Conservation (phyloP, 1,140 invertebrate species). For the Drosophila burlai region DNA sequence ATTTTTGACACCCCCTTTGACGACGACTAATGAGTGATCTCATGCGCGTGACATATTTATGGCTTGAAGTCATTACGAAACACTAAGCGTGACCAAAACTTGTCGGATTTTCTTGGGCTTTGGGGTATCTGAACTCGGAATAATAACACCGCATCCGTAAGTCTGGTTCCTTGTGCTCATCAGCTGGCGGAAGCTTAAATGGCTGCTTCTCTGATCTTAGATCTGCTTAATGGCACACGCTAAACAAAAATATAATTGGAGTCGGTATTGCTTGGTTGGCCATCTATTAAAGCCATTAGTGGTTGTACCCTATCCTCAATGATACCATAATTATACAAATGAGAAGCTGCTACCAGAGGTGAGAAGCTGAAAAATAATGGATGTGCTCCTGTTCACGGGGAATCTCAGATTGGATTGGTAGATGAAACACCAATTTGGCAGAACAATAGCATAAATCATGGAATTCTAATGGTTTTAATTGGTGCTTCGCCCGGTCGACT, state of each 20-base stretch:
- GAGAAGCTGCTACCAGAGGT: constrained; percentile 1
- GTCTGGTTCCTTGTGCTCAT: constrained; percentile 14
- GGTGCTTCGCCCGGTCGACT: neutral
- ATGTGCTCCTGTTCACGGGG: neutral
- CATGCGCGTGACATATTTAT: constrained; percentile 36
- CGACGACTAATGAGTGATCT: constrained; percentile 30
- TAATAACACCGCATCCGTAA: neutral
- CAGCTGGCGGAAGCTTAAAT: constrained; percentile 31
- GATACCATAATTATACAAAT: constrained; percentile 26
- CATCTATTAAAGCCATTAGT: constrained; percentile 16
- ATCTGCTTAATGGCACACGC: constrained; percentile 34
- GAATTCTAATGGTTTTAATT: constrained; percentile 9
- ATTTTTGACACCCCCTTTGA: constrained; percentile 19
- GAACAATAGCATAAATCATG: constrained; percentile 20
- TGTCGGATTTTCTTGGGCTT: neutral
- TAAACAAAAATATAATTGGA: constrained; percentile 24
- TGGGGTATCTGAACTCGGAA: constrained; percentile 9
- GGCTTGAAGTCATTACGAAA: constrained; percentile 25
- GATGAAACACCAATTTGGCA: constrained; percentile 11
- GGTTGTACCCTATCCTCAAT: neutral
- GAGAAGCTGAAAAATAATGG: constrained; percentile 9
- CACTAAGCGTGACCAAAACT: constrained; percentile 40
- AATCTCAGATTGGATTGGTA: neutral
- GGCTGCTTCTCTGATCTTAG: constrained; percentile 1
- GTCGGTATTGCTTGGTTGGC: neutral